Evolutionary conservation across 2,888 invertebrate species (phyloP), one percentile per base, ranked within the genome.

Genomic region (Drosophila phalerata): DNA sequence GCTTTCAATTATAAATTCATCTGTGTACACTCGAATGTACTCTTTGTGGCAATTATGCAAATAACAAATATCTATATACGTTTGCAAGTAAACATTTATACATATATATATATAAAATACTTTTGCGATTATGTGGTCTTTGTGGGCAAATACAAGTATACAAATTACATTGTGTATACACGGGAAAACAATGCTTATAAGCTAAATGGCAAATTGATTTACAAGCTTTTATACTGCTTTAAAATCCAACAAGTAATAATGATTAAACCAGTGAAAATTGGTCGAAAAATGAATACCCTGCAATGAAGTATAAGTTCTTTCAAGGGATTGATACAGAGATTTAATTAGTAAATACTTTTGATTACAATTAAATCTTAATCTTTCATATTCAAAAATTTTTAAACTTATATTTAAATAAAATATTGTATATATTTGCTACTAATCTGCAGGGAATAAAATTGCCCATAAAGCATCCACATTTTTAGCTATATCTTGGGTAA

Each of bases 1-100:
- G 48, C 58, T 40, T 63, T 67, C 58, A 60, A 75, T 73, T 78
- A 52, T 34, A 37, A 22, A 42, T 25, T 22, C 51, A 43, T 52
- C 34, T 56, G 43, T 56, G 19, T 25, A 42, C 30, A 38, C 17
- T 37, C 11, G 11, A 52, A 40, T 56, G 28, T 40, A 47, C 45
- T 63, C 49, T 63, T 34, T 58, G 63, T 34, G 63, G 74, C 56
- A 64, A 73, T 68, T 78, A 78, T 78, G 68, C 63, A 64, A 78
- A 77, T 43, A 73, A 19, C 30, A 55, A 10, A 30, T 56, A 60
- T 42, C 22, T 34, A 30, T 17, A 40, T 17, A 53, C 17, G 22
- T 3, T 17, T 11, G 45, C 15, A 22, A 17, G 34, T 32, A 70
- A 25, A 40, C 37, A 48, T 2, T 4, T 28, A 30, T 15, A 40